Base-by-base conservation (phyloP, 2,888 invertebrate species). In the Hypomecis punctinalis region DNA sequence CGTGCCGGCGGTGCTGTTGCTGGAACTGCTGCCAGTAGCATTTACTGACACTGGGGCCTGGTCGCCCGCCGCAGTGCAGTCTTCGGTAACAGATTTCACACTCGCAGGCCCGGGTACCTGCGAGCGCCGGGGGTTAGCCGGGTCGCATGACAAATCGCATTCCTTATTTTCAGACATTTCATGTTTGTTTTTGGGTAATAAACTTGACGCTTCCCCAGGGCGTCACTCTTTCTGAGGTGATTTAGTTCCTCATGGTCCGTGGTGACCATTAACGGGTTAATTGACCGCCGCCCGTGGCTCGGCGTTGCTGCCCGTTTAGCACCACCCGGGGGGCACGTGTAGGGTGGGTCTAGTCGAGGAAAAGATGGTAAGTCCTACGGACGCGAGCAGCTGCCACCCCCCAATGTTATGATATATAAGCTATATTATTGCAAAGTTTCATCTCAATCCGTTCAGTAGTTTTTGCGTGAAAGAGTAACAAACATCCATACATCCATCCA, bases 21-120 rank as follows among this genome's bases (percentile, higher is more conserved):
- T n/a, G 5, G 36, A 36, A 49, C 36, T 67, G 37, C 46, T 63
- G 39, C 67, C 66, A 66, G 67, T 49, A 45, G 55, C 57, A 61
- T 63, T 66, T 5, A 59, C 66, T 45, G 36, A 8, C 11, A 46
- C 35, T 45, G 54, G 56, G 52, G 68, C 61, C 68, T 60, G 57
- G 57, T 60, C 45, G 35, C 61, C 54, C 43, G 13, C 61, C 39
- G 53, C 59, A 43, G 56, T 39, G 49, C 49, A 57, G 62, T 61
- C 63, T 58, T 64, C 58, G 67, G 61, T 56, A 61, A 42, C 48
- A 45, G 2, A 54, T 61, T 61, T 61, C 60, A 23, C 60, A 53
- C 53, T 51, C 33, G 5, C 60, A 11, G 13, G 60, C 53, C 53
- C 52, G 60, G 46, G 10, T 36, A 59, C 45, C 52, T 8, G 52